A percentile compares a stretch with the other conserved stretches of the same genome.
Conservation (phyloP, 2,888 invertebrate genomes). For the Watsonalla cultraria region DNA sequence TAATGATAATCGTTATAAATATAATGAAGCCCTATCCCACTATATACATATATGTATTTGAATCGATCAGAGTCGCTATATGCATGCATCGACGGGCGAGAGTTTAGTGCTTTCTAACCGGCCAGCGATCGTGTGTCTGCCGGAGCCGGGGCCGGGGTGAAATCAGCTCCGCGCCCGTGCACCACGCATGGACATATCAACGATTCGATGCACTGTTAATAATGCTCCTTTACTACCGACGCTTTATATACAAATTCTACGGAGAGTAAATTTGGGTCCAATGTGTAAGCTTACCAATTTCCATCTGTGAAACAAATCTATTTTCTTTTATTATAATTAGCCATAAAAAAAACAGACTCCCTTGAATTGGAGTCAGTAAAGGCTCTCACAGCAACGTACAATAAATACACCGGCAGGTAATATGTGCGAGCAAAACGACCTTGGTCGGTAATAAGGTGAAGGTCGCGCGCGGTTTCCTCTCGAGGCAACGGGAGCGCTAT, state of each 20-base stretch:
- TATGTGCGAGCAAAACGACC: slow-evolving; percentile 45
- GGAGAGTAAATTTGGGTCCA: no score
- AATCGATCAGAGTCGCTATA: slow-evolving; percentile 15
- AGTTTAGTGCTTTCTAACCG: slow-evolving; percentile 64
- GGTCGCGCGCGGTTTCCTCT: slow-evolving; percentile 66
- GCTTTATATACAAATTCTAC: no score
- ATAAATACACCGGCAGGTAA: slow-evolving; percentile 8
- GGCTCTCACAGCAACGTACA: neutral
- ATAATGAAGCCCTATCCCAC: neutral
- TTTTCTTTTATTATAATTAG: no score
- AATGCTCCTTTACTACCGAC: no score
- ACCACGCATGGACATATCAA: slow-evolving; percentile 4
- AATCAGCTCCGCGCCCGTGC: slow-evolving; percentile 37
- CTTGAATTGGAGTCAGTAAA: neutral
- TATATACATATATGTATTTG: neutral
- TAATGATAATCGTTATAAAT: no score
- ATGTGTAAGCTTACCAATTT: no score
- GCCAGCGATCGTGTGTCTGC: slow-evolving; percentile 53
- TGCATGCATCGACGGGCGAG: slow-evolving; percentile 58
- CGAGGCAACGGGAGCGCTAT: slow-evolving; percentile 58
- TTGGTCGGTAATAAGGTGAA: slow-evolving; percentile 64
- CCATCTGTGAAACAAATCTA: no score
- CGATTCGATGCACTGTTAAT: no score
- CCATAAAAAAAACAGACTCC: no score
- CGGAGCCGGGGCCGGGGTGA: slow-evolving; percentile 42